Conservation (phyloP, 2,113 vertebrate genomes). For the Cairina moschata region DNA sequence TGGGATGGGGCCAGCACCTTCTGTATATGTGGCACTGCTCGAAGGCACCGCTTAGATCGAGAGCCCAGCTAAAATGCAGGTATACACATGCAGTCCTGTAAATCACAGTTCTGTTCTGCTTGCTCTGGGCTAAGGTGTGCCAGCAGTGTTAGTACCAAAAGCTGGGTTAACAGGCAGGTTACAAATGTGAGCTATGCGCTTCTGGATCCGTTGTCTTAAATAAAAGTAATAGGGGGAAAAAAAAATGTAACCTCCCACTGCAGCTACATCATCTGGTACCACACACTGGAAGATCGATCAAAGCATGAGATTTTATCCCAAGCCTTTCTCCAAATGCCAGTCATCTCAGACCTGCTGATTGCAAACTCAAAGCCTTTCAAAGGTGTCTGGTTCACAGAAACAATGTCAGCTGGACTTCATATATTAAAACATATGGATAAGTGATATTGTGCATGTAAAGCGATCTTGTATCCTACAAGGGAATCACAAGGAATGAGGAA, state of each 20-base stretch:
- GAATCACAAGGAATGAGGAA: background rate
- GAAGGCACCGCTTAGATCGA: background rate
- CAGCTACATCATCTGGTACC: background rate
- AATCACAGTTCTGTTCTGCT: background rate
- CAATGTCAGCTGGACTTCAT: background rate
- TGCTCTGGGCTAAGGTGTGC: background rate
- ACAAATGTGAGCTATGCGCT: fast-evolving
- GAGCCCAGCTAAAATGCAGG: background rate
- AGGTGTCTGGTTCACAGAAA: background rate
- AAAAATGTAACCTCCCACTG: background rate
- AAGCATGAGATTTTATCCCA: background rate
- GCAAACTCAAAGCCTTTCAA: background rate
- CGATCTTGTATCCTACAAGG: background rate
- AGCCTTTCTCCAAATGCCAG: fast-evolving
- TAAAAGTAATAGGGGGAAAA: background rate
- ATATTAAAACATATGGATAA: background rate
- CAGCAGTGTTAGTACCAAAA: fast-evolving
- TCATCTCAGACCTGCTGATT: background rate
- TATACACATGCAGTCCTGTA: background rate
- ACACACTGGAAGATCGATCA: background rate
- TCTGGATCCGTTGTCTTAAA: background rate
- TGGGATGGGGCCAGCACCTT: background rate
- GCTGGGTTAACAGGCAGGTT: background rate
- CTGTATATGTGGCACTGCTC: fast-evolving
- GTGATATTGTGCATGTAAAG: background rate